Evolutionary conservation across 2,113 vertebrate species (phyloP), one percentile per base, ranked within the genome.

Genomic region (Prinia subflava): DNA sequence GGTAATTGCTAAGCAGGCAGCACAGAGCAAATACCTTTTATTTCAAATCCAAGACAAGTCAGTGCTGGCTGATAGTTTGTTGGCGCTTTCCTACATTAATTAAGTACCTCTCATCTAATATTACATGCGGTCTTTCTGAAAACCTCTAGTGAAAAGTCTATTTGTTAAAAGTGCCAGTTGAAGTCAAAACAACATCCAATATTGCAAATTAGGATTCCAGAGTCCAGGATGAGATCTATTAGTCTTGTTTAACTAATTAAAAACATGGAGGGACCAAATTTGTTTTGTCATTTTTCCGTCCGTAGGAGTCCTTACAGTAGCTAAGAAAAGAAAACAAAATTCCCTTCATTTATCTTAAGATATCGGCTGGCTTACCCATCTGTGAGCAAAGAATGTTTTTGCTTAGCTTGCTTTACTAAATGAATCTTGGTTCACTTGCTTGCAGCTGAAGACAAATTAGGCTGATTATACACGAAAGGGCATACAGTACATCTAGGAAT

Each of bases 1-100:
- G 85, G 90, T 95, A 95, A 96, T 94, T 95, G 90, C 83, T 77
- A 96, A 73, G 93, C 90, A 96, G 73, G 79, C 88, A 92, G 85
- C 76, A 92, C 41, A 88, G 87, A 88, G 92, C 79, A 96, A 96
- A 95, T 95, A 95, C 93, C 86, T 97, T 95, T 95, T 97, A 95
- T 95, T 97, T 96, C 94, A 96, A 94, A 95, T 93, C 92, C 93
- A 97, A 96, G 93, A 95, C 90, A 94, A 96, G 94, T 92, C 92
- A 88, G 92, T 69, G 83, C 93, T 96, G 92, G 93, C 76, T 96
- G 93, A 94, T 94, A 94, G 94, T 92, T 96, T 95, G 94, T 86
- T 96, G 93, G 96, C 90, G 0, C 88, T 94, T 93, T 90, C 79
- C 96, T 95, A 74, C 85, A 46, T 96, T 97, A 97, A 97, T 96